Percentiles rank a stretch among this genome's conserved stretches.
These are phyloP conservation scores for Sepioteuthis lessoniana DNA, from an alignment of 2,888 invertebrate genomes.

Conservation along the genomic window DNA sequence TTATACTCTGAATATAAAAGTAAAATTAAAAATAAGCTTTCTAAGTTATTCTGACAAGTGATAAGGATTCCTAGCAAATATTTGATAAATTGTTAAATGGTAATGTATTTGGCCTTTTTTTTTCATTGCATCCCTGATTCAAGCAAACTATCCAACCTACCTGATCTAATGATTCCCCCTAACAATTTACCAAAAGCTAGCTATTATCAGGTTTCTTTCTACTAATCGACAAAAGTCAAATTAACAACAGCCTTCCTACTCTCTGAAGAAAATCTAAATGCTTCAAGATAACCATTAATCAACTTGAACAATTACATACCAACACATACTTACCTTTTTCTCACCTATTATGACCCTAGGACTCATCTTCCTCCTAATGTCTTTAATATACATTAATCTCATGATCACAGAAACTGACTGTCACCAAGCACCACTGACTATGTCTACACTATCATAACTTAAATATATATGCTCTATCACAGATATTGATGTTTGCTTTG, in stretches of 20 bases:
- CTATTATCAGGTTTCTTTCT: background rate
- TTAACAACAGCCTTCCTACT: background rate
- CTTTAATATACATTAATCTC: background rate
- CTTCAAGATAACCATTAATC: background rate
- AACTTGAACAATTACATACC: slow-evolving; percentile 33
- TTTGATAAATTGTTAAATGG: background rate
- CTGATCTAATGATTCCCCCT: slow-evolving; percentile 3
- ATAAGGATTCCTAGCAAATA: background rate
- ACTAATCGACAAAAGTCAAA: background rate
- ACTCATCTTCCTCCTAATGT: background rate
- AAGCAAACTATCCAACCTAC: background rate
- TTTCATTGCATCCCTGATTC: background rate
- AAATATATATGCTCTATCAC: too few species aligned
- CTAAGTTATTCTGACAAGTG: background rate
- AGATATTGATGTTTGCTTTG: too few species aligned
- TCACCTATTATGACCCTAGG: background rate
- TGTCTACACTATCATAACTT: too few species aligned
- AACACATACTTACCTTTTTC: background rate
- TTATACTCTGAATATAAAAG: background rate
- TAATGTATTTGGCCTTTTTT: background rate
- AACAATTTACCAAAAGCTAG: background rate
- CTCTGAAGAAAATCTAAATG: background rate
- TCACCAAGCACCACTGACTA: too few species aligned
- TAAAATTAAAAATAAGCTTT: background rate
- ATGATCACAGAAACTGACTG: too few species aligned